Evolutionary conservation across 2,113 vertebrate genomes (phyloP), one percentile per base, ranked within the genome.

Genomic region (Chaenocephalus aceratus): DNA sequence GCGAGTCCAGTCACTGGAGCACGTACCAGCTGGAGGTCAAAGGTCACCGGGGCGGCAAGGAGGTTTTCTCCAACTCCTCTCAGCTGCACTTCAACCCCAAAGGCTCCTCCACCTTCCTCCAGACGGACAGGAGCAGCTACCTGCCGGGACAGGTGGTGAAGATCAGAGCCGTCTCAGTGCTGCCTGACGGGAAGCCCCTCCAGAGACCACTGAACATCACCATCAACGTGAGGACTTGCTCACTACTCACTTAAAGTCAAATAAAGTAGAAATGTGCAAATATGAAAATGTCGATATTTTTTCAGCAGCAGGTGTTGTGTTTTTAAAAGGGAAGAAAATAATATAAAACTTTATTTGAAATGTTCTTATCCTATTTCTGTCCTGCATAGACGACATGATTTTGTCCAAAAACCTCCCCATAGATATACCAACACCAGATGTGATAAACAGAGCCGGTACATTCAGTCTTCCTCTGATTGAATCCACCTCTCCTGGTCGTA

Each of bases 71-170:
- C 21, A 95, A 97, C 71, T 91, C 76, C 0, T 96, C 94, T 0
- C 21, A 18, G 18, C 82, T 98, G 71, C 34, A 26, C 1, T 94
- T 93, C 44, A 12, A 69, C 54, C 68, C 82, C 34, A 94, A 95
- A 81, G 91, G 91, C 69, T 61, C 91, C 18, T 94, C 95, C 0
- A 95, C 95, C 6, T 95, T 98, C 87, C 96, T 98, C 46, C 97
- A 99, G 89, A 98, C 96, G 0, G 96, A 99, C 90, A 97, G 96
- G 77, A 16, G 73, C 2, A 45, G 86, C 6, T 99, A 98, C 67
- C 95, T 93, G 70, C 94, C 96, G 0, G 95, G 95, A 9, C 95
- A 98, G 86, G 80, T 79, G 3, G 96, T 98, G 70, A 96, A 95
- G 87, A 95, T 98, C 86, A 89, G 97, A 11, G 56, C 92, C 26